Evolutionary conservation across 2,797 vertebrate genomes (phyloP), one percentile per base, ranked within the genome.

Genomic region (Gymnoscopelus microlampas): DNA sequence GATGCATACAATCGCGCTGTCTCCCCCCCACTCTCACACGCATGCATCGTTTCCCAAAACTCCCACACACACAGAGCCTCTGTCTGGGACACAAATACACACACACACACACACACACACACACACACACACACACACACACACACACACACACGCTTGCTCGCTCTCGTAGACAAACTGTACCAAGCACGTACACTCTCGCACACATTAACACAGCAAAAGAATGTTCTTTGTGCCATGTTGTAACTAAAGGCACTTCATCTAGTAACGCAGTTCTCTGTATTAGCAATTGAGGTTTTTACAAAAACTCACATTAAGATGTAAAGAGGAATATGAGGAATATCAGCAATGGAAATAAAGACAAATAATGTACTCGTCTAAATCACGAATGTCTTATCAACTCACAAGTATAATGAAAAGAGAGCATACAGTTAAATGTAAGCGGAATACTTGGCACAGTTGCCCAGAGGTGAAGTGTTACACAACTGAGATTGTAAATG

Each of bases 1-100:
- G 4, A 49, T 4, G 0, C 65, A 59, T 78, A 78, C 82, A 78
- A 64, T 76, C 68, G 35, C 14, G 19, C 19, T 56, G 39, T 66
- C 24, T 60, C 74, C 61, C 60, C 8, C 60, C 19, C 54, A 51
- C 55, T 48, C 32, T 53, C 50, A 39, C 11, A 5, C 74, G 48
- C 75, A 67, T 80, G 70, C 76, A 84, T 81, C 71, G 72, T 66
- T 85, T 80, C 73, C 6, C 49, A 68, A 77, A 84, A 78, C 76
- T 78, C 72, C 66, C 75, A 57, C 77, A 83, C 69, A 76, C 70
- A 81, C 77, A 81, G 32, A 76, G 61, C 51, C 60, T 63, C 66
- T 72, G 75, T 78, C 77, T 78, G 56, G 11, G 50, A 58, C 60
- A 68, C 48, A 32, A 55, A 75, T 71, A 63, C 63, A 60, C 49